These are phyloP conservation scores for Bombus huntii DNA, from an alignment of 1,140 invertebrate species.

Conservation along the genomic window DNA sequence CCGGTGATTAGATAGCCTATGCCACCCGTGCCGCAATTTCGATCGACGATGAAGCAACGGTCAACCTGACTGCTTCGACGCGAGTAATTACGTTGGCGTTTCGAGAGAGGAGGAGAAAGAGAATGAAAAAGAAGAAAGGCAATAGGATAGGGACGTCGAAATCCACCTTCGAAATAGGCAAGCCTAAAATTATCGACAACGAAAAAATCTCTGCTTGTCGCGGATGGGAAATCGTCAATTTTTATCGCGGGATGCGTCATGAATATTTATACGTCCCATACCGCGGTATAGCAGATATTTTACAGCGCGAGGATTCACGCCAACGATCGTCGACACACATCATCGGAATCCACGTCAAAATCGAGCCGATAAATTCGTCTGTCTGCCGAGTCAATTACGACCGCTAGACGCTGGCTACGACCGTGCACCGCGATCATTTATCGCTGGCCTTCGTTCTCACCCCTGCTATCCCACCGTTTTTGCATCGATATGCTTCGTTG, in stretches of 20 bases:
- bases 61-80: constrained; percentile 45
- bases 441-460: neutral
- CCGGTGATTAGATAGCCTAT: constrained; percentile 66
- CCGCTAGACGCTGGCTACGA: constrained; percentile 17
- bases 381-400: constrained; percentile 63
- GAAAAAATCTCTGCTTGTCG: constrained; percentile 24
- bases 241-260: constrained; percentile 58
- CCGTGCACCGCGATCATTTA: constrained; percentile 25
- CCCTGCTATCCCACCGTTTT: neutral
- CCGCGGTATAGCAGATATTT: constrained; percentile 54
- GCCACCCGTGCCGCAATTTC: constrained; percentile 54
- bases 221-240: constrained; percentile 46
- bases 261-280: constrained; percentile 68
- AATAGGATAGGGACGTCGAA: neutral
- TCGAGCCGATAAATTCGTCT: constrained; percentile 65
- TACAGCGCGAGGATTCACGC: constrained; percentile 55
- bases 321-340: constrained; percentile 46
- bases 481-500: neutral
- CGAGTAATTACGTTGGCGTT: constrained; percentile 59
- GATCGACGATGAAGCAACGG: constrained; percentile 55
- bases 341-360: constrained; percentile 49
- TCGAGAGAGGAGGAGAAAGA: neutral
- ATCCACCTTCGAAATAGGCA: constrained; percentile 43
- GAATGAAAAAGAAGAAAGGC: neutral
- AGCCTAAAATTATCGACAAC: constrained; percentile 56